These are phyloP conservation scores for Eptatretus burgeri DNA, from an alignment of 2,113 vertebrate genomes.

Conservation along the genomic window DNA sequence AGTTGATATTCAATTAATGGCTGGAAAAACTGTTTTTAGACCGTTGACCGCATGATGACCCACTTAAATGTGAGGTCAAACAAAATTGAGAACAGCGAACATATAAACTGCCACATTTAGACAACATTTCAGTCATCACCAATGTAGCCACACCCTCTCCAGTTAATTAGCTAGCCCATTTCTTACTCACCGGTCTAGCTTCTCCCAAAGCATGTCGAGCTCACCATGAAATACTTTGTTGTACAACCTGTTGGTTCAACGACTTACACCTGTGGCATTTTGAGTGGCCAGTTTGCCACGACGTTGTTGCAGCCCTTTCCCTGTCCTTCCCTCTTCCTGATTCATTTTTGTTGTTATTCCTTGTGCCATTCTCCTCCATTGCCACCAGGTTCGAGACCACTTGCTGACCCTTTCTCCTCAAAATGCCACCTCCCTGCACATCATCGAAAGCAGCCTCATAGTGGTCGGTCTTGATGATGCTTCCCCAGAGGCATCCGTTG, in stretches of 20 bases:
- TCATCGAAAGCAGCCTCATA: constrained; percentile 53
- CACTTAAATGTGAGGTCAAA: too few relatives aligned
- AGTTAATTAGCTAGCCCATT: too few relatives aligned
- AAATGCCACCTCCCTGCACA: constrained; percentile 43
- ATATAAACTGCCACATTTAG: too few relatives aligned
- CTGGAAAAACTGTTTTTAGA: too few relatives aligned
- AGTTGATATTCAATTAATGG: too few relatives aligned
- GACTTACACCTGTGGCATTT: neutral
- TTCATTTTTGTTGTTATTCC: neutral
- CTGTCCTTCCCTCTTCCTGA: neutral
- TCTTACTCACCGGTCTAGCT: too few relatives aligned
- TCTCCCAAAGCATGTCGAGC: neutral
- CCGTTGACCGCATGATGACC: too few relatives aligned
- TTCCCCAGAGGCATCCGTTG: constrained; percentile 32
- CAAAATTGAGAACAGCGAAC: too few relatives aligned
- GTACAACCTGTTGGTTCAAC: neutral
- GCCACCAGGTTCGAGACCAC: constrained; percentile 37
- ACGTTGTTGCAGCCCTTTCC: too few relatives aligned
- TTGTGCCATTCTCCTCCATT: constrained; percentile 4
- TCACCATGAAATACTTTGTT: neutral
- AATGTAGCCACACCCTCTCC: too few relatives aligned
- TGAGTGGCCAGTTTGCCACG: neutral
- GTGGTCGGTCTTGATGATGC: constrained; percentile 34
- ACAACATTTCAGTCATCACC: too few relatives aligned
- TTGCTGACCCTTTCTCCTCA: constrained; percentile 45